These are phyloP conservation scores for Falco cherrug DNA, from an alignment of 2,797 vertebrate species.

Conservation along the genomic window DNA sequence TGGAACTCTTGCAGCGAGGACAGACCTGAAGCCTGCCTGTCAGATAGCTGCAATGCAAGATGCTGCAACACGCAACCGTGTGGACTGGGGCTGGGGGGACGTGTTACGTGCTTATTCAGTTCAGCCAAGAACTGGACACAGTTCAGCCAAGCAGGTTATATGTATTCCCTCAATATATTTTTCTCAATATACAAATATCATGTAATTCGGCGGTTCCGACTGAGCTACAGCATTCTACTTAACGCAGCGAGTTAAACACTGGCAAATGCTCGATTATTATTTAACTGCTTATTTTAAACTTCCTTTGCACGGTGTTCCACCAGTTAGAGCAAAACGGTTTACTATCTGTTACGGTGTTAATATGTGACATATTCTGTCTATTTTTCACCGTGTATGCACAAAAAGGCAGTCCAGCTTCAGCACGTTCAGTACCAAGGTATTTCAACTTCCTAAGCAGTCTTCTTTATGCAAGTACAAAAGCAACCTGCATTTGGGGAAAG, in stretches of 20 bases:
- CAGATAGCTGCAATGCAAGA: background rate
- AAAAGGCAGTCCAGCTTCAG: background rate
- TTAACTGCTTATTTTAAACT: conserved; percentile 12
- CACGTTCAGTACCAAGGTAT: background rate
- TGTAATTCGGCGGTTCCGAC: background rate
- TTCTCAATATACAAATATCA: background rate
- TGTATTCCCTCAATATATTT: background rate
- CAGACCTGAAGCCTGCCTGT: background rate
- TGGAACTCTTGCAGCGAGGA: background rate
- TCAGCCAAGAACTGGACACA: background rate
- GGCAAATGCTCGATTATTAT: background rate
- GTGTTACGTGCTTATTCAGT: background rate
- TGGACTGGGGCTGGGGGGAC: background rate
- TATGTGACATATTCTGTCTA: background rate
- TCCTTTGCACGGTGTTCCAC: background rate
- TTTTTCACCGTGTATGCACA: background rate
- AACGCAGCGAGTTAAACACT: background rate
- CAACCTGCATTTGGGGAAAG: background rate
- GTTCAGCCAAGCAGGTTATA: background rate
- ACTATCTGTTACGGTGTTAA: background rate
- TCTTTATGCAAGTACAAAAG: background rate
- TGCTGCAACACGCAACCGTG: background rate
- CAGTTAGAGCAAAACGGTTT: background rate
- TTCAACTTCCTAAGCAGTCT: background rate
- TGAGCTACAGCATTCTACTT: background rate